phyloP scores from a whole-genome alignment of 2,113 vertebrate genomes.

The Callithrix jacchus region DNA sequence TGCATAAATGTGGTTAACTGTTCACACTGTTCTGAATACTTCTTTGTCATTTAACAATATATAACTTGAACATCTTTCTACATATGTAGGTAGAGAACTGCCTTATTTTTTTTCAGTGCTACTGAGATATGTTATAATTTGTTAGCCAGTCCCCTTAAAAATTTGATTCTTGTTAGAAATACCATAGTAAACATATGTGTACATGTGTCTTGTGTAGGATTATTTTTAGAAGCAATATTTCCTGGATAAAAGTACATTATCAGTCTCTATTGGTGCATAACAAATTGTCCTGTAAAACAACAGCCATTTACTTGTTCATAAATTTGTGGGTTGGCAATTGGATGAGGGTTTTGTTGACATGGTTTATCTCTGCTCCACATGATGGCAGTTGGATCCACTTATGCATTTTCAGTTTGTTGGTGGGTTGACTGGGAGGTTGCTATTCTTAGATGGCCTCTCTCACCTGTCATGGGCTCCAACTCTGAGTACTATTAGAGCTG shows the following conservation, averaged over 20 bases:
- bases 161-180: constrained; percentile 17
- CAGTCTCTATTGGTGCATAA: neutral
- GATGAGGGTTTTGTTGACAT: neutral
- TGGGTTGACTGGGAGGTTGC: neutral
- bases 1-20: neutral
- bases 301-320: neutral
- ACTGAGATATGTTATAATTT: neutral
- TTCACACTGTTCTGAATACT: neutral
- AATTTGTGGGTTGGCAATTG: neutral
- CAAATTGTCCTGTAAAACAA: neutral
- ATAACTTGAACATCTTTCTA: neutral
- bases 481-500: neutral
- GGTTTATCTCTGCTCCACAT: neutral
- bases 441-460: neutral
- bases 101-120: neutral
- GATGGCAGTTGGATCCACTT: neutral
- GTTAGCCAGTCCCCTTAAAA: neutral
- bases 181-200: neutral
- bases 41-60: neutral
- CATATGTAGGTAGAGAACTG: neutral
- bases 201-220: neutral
- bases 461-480: neutral
- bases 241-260: neutral
- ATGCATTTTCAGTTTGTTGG: neutral
- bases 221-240: constrained; percentile 33